Evolutionary conservation across 2,113 vertebrate species (phyloP).

Genomic region (Neotoma lepida): DNA sequence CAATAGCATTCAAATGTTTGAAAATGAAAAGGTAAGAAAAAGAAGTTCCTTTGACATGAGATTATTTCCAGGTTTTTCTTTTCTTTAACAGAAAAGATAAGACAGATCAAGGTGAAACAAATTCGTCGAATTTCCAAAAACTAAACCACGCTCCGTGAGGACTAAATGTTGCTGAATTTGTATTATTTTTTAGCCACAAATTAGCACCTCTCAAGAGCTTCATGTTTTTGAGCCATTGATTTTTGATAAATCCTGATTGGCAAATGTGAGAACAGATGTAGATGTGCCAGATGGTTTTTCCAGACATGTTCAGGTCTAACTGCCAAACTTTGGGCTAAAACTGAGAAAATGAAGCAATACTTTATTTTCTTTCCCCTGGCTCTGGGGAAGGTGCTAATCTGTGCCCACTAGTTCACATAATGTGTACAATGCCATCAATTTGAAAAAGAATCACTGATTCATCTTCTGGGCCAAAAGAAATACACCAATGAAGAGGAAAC

Average conservation of each 20-base stretch:
- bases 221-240: slow-evolving; percentile 70
- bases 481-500: slow-evolving; percentile 50
- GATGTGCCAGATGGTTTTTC: slow-evolving; percentile 77
- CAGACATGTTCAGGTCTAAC: slow-evolving; percentile 77
- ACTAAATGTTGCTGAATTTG: slow-evolving; percentile 59
- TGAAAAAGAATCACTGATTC: slow-evolving; percentile 73
- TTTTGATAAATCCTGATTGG: slow-evolving; percentile 78
- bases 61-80: background rate
- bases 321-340: slow-evolving; percentile 75
- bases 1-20: slow-evolving; percentile 9
- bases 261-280: slow-evolving; percentile 80
- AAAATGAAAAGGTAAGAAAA: slow-evolving; percentile 38
- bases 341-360: slow-evolving; percentile 78
- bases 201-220: slow-evolving; percentile 73
- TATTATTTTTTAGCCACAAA: slow-evolving; percentile 70
- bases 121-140: slow-evolving; percentile 35
- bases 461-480: slow-evolving; percentile 71
- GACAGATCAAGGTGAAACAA: slow-evolving; percentile 42
- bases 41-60: background rate
- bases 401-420: slow-evolving; percentile 67
- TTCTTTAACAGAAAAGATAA: slow-evolving; percentile 38
- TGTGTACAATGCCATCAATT: slow-evolving; percentile 63
- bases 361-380: slow-evolving; percentile 72
- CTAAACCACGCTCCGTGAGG: slow-evolving; percentile 7
- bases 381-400: slow-evolving; percentile 61